Base-by-base conservation (phyloP, 2,888 invertebrate genomes). In the Callimorpha dominula region DNA sequence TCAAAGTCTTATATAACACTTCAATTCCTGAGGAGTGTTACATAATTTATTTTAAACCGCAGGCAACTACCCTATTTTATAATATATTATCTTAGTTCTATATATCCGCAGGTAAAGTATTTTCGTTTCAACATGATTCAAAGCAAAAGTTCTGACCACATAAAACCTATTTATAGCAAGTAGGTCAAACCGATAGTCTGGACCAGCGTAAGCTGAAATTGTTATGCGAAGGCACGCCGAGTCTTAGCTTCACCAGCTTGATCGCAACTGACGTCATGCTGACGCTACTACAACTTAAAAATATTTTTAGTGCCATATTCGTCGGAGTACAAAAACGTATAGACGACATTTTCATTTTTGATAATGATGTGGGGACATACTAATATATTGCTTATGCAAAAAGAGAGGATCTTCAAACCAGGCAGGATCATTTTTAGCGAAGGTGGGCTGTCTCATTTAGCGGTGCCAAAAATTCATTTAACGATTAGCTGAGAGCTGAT, bases 211-310 rank as follows among this genome's bases (percentile, higher is more conserved):
- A 89, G 83, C 85, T 82, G 79, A 84, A 84, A 85, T 88, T 87
- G 86, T 86, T 89, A 89, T 89, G 89, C 89, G 82, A 78, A 75
- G 80, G 81, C 89, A 89, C 88, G 87, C 74, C 81, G 75, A 73
- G 78, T 76, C 82, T 81, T 81, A 76, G 74, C 85, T 81, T 83
- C 73, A 75, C 78, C 84, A 80, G 78, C 80, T 78, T 82, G 81
- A 75, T 77, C 77, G 73, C 76, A 81, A 77, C 71, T 81, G 82
- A 82, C 82, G 83, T 81, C 80, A 80, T 66, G 54, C 72, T 76
- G 78, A 73, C 76, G 73, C 52, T 74, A 54, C 74, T 72, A 17
- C 31, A 72, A 76, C 68, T 72, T 75, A 52, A 76, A 42, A 60
- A 15, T 65, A 4, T 60, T 62, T 63, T 31, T 12, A 54, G 43